Percentiles rank a stretch among this genome's conserved stretches.
These are phyloP conservation scores for Zygaena filipendulae DNA, from an alignment of 2,888 invertebrate species.

Conservation along the genomic window DNA sequence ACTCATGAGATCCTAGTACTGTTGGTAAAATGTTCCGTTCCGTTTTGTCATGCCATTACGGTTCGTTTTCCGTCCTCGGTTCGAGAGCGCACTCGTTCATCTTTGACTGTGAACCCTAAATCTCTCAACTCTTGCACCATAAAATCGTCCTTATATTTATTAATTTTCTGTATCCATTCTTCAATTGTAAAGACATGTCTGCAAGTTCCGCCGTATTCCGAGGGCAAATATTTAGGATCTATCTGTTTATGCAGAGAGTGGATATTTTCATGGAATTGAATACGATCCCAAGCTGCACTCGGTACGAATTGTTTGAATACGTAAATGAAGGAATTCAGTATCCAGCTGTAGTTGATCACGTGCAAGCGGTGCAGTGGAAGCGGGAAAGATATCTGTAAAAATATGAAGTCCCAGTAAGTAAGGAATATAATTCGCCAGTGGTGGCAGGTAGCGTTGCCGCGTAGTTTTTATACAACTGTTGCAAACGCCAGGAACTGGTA, in stretches of 20 bases:
- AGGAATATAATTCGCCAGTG: background rate
- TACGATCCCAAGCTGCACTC: slow-evolving; percentile 67
- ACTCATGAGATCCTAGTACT: no score
- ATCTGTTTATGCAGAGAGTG: slow-evolving; percentile 44
- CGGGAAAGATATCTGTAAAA: slow-evolving; percentile 75
- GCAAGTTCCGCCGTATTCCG: slow-evolving; percentile 57
- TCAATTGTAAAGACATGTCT: slow-evolving; percentile 64
- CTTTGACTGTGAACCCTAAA: slow-evolving; percentile 62
- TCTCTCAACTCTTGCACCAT: slow-evolving; percentile 71
- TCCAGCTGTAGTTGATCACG: slow-evolving; percentile 82
- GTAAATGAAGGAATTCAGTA: slow-evolving; percentile 78
- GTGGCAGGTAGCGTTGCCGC: no score
- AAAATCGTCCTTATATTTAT: slow-evolving; percentile 56
- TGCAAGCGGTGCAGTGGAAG: slow-evolving; percentile 78
- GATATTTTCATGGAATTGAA: slow-evolving; percentile 52
- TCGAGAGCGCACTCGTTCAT: no score
- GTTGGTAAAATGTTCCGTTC: no score
- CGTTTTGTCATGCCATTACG: no score
- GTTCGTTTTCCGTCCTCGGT: no score
- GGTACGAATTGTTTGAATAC: slow-evolving; percentile 82
- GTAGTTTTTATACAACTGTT: no score
- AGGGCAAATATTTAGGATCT: slow-evolving; percentile 40
- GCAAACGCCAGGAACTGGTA: no score
- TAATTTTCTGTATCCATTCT: slow-evolving; percentile 71
- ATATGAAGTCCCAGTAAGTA: slow-evolving; percentile 6